Evolutionary conservation across 1,140 invertebrate genomes (phyloP), one percentile per base, ranked within the genome.

Genomic region (Drosophila ogumai): DNA sequence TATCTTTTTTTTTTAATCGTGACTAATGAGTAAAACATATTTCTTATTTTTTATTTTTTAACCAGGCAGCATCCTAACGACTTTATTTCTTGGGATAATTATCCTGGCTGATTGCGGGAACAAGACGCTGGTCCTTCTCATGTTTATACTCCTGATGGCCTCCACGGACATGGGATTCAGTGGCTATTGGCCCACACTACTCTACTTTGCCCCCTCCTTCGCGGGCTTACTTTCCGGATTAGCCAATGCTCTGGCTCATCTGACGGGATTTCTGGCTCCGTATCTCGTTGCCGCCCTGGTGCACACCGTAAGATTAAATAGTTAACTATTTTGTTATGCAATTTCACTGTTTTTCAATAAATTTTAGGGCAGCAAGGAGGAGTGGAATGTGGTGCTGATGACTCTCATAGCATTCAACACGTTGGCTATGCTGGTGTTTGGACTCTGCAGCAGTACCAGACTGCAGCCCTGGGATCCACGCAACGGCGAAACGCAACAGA

Each of bases 171-270:
- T 92, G 50, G 79, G 68, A 31, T 92, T 92, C 46, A 84, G 78
- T 49, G 75, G 57, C 22, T 92, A 92, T 57, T 92, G 91, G 91
- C 81, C 88, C 6, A 90, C 81, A 34, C 55, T 91, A 15, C 61
- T 92, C 8, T 90, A 87, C 36, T 81, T 92, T 43, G 91, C 88
- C 12, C 91, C 91, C 9, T 81, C 91, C 0, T 92, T 81, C 76
- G 77, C 91, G 0, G 91, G 91, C 1, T 47, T 92, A 1, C 56
- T 92, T 7, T 81, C 88, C 2, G 91, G 91, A 1, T 28, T 90
- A 8, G 77, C 91, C 40, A 92, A 92, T 46, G 64, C 79, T 19
- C 15, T 87, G 32, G 85, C 74, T 1, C 86, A 86, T 31, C 58
- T 81, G 0, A 79, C 78, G n/a, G 91, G 91, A 19, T 90, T 92